A percentile compares a stretch with the other conserved stretches of the same genome.
These are phyloP conservation scores for Molorchus minor DNA, from an alignment of 2,888 invertebrate species.

Conservation along the genomic window DNA sequence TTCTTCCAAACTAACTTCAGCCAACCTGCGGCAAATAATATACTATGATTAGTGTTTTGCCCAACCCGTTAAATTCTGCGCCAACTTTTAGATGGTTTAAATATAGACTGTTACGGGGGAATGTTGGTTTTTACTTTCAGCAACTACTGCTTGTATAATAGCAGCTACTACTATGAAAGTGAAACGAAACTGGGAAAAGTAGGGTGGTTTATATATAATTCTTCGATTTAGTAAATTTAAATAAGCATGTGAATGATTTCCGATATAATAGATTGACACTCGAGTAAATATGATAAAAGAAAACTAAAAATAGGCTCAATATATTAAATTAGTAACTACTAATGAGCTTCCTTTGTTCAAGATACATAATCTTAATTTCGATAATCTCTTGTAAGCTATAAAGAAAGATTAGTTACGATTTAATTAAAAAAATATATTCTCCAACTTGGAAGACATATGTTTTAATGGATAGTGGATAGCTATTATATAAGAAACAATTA, in stretches of 20 bases:
- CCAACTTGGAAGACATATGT: too few relatives aligned
- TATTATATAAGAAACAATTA: too few relatives aligned
- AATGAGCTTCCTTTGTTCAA: not conserved
- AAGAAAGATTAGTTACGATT: too few relatives aligned
- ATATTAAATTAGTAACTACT: too few relatives aligned
- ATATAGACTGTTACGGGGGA: conserved; percentile 7
- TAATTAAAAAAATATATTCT: too few relatives aligned
- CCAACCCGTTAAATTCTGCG: not conserved
- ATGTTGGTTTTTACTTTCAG: not conserved
- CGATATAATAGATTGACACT: conserved; percentile 5
- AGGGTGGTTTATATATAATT: conserved; percentile 2
- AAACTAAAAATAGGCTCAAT: not conserved
- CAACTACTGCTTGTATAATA: not conserved
- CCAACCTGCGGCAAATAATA: conserved; percentile 13
- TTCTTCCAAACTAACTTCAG: too few relatives aligned
- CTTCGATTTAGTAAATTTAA: not conserved
- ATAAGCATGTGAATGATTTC: conserved; percentile 5
- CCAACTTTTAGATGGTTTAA: conserved; percentile 9
- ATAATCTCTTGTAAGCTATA: too few relatives aligned
- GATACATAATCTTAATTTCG: not conserved
- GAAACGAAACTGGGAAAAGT: not conserved
- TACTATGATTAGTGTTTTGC: not conserved
- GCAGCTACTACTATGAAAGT: not conserved
- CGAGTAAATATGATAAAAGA: not conserved
- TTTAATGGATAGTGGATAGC: too few relatives aligned